Evolutionary conservation across 2,113 vertebrate species (phyloP), one percentile per base, ranked within the genome.

Genomic region (Cacatua alba): DNA sequence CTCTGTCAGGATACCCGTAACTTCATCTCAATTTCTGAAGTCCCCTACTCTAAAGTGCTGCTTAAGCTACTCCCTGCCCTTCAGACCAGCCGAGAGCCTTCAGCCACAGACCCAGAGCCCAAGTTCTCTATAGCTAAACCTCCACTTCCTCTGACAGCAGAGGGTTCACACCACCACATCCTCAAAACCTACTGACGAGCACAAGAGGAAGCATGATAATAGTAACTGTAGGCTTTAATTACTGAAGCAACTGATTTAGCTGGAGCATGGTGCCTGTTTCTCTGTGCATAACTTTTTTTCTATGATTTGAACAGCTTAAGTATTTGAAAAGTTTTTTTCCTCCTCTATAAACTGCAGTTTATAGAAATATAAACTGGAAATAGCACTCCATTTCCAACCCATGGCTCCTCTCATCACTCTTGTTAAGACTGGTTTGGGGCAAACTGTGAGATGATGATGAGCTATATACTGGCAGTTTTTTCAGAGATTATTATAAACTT

Each of bases 401-500:
- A 0, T 23, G 51, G 46, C 33, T 86, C 6, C 14, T 71, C 77
- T 70, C 0, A 0, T 49, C 43, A 5, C 13, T 81, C 35, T 23
- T 29, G 10, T 43, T 86, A 49, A 17, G 39, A 14, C n/a, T 88
- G 86, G 48, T 20, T 46, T 41, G 77, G 51, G 68, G 33, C 24
- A 77, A 11, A 28, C 43, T 6, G 0, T 21, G 39, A 78, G 48
- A 31, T 24, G 49, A n/a, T 24, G 49, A 44, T 11, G 14, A 91
- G 49, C 43, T 51, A 43, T 7, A 55, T 2, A 2, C 8, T 57
- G 25, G 28, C 17, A 82, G 31, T n/a, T 15, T 33, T 70, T 81
- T 82, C 65, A 64, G 55, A 71, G 18, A 35, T 37, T 13, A 26
- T 46, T 29, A 57, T 8, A 29, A 68, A 98, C 98, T 98, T 97